phyloP scores from a whole-genome alignment of 2,888 invertebrate genomes.

The Octonoba sinensis region DNA sequence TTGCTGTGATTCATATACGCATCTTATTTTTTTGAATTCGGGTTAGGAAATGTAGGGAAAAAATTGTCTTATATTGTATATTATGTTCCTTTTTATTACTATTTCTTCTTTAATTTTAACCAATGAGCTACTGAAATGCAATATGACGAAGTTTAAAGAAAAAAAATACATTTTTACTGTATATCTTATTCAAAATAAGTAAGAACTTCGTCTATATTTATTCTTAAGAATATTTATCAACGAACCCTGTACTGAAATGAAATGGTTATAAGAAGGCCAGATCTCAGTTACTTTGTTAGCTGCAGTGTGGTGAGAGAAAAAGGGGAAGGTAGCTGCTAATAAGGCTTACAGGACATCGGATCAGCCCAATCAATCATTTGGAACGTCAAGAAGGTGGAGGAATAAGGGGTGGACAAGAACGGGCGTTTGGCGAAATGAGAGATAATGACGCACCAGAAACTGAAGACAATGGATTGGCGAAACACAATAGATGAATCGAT shows the following conservation, averaged over 20 bases:
- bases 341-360: constrained; percentile 41
- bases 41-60: no score
- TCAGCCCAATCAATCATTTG: constrained; percentile 54
- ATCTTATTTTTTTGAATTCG: no score
- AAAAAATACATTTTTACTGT: no score
- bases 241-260: neutral
- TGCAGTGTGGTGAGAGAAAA: constrained; percentile 4
- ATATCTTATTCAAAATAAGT: no score
- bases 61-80: no score
- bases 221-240: neutral
- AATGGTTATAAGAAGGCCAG: constrained; percentile 1
- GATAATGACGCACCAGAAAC: constrained; percentile 58
- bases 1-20: no score
- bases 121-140: no score
- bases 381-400: constrained; percentile 37
- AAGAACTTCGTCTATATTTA: no score
- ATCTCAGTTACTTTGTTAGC: neutral
- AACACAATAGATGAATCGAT: constrained; percentile 48
- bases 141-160: no score
- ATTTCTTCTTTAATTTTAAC: no score
- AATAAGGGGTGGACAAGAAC: neutral
- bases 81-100: no score
- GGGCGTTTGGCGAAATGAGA: constrained; percentile 31
- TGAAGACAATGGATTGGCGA: constrained; percentile 47
- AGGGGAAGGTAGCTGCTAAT: constrained; percentile 11